These are phyloP conservation scores for Camponotus floridanus DNA, from an alignment of 1,140 invertebrate genomes.

Conservation along the genomic window DNA sequence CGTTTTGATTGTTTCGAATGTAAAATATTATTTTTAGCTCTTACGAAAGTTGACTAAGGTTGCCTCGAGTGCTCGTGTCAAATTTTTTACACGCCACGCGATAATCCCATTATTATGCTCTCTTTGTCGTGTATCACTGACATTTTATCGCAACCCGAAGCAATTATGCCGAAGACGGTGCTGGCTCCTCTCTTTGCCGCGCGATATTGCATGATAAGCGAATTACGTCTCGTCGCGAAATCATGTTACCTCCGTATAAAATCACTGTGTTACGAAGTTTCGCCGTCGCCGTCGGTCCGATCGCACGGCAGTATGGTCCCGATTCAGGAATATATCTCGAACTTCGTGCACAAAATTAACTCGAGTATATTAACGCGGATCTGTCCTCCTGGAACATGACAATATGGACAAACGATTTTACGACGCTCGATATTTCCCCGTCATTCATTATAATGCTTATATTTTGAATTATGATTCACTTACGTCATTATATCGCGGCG, in stretches of 20 bases:
- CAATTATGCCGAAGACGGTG: constrained; percentile 50
- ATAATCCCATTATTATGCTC: constrained; percentile 7
- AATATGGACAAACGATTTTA: background rate
- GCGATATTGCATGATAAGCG: constrained; percentile 83
- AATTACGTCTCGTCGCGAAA: constrained; percentile 80
- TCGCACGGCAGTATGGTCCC: constrained; percentile 1
- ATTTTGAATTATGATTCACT: constrained; percentile 23
- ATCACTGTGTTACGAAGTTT: constrained; percentile 68
- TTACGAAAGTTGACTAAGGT: background rate
- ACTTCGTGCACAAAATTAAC: constrained; percentile 8
- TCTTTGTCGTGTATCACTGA: background rate
- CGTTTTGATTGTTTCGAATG: background rate
- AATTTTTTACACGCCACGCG: background rate
- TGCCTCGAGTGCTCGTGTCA: background rate
- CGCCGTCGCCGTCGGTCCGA: constrained; percentile 4
- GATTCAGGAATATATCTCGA: constrained; percentile 41
- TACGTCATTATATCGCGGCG: constrained; percentile 21
- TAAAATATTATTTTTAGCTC: background rate
- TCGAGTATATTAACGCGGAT: constrained; percentile 27
- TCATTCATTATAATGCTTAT: background rate
- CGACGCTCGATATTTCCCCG: background rate
- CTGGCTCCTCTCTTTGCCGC: constrained; percentile 80
- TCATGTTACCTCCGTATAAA: constrained; percentile 80
- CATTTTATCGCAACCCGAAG: constrained; percentile 40
- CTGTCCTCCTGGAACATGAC: background rate